Conservation (phyloP, 2,113 vertebrate species). For the Oxyura jamaicensis region DNA sequence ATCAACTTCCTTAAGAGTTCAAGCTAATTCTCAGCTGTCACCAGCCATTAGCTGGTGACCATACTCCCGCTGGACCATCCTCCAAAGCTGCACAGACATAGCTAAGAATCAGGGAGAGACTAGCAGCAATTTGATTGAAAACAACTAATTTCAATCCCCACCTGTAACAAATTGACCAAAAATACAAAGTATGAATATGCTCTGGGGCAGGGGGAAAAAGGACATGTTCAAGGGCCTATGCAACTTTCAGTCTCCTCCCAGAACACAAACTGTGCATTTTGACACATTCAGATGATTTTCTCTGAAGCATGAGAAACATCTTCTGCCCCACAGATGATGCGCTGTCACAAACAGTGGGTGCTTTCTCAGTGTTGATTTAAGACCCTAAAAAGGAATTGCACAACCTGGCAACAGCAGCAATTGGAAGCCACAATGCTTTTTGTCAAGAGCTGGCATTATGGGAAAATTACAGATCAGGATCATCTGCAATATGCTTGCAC, state of each 20-base stretch:
- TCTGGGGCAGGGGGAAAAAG: not conserved
- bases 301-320: not conserved
- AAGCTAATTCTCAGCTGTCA: not conserved
- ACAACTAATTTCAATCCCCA: not conserved
- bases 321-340: not conserved
- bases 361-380: not conserved
- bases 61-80: not conserved
- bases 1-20: not conserved
- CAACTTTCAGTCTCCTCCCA: not conserved
- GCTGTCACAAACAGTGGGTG: not conserved
- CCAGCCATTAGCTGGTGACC: not conserved
- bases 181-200: not conserved
- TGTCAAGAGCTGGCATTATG: not conserved
- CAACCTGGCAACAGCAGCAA: not conserved
- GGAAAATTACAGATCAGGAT: not conserved
- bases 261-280: not conserved
- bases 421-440: not conserved
- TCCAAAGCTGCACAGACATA: not conserved
- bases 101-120: not conserved
- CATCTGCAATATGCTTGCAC: not conserved
- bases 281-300: not conserved
- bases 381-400: not conserved
- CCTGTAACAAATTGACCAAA: not conserved
- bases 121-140: not conserved
- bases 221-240: not conserved